phyloP scores from a whole-genome alignment of 1,140 invertebrate species.

The Frieseomelitta varia region DNA sequence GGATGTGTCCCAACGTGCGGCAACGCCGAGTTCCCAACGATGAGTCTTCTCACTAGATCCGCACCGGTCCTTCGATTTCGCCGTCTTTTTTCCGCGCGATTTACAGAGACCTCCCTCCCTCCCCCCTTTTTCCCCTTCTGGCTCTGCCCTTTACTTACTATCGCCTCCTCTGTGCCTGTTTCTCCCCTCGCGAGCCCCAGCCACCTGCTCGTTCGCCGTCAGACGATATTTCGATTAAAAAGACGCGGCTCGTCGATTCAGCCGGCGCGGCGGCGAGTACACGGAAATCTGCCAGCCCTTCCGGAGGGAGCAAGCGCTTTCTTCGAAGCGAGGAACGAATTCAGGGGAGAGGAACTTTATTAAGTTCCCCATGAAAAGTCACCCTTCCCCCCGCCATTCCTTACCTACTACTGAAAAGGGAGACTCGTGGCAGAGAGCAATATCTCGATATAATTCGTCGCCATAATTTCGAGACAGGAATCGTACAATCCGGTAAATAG shows the following conservation, averaged over 20 bases:
- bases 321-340: not conserved
- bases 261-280: not conserved
- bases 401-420: not conserved
- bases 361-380: constrained; percentile 35
- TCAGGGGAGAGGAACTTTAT: constrained; percentile 17
- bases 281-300: not conserved
- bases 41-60: constrained; percentile 41
- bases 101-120: constrained; percentile 16
- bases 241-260: not conserved
- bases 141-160: not conserved
- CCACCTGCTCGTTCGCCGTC: constrained; percentile 24
- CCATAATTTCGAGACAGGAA: constrained; percentile 10
- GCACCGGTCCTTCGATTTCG: constrained; percentile 25
- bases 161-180: not conserved
- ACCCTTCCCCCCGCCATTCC: not conserved
- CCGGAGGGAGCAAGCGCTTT: constrained; percentile 23
- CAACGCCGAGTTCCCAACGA: too few species aligned
- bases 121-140: not conserved
- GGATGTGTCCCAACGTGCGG: constrained; percentile 18
- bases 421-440: not conserved
- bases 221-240: constrained; percentile 17
- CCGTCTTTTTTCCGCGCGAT: constrained; percentile 49
- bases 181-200: not conserved
- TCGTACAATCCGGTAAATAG: constrained; percentile 3
- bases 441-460: constrained; percentile 20